Evolutionary conservation across 2,888 invertebrate genomes (phyloP).

Genomic region (Spisula solida): DNA sequence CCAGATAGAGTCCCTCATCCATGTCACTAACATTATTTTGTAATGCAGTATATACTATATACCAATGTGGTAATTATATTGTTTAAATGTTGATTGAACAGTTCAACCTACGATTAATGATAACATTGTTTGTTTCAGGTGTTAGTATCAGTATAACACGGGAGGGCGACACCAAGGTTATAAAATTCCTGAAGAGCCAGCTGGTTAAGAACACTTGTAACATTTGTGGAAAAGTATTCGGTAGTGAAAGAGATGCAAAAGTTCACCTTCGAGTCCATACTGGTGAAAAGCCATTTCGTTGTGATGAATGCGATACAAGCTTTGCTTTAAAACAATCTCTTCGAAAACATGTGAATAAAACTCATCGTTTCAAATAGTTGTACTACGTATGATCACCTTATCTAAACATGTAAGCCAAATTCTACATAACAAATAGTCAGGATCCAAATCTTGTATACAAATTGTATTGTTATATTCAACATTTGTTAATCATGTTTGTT

Average conservation of each 20-base stretch:
- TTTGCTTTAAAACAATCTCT: conserved; percentile 29
- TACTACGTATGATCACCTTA: not conserved
- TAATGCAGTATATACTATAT: too few relatives aligned
- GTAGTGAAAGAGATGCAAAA: conserved; percentile 31
- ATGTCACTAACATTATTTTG: too few relatives aligned
- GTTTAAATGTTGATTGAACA: not conserved
- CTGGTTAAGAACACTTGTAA: conserved; percentile 34
- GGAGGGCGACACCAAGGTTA: not conserved
- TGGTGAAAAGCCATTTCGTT: conserved; percentile 40
- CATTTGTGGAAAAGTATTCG: conserved; percentile 41
- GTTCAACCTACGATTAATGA: conserved; percentile 34
- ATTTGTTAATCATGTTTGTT: too few relatives aligned
- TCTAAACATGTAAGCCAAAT: not conserved
- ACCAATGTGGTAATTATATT: too few relatives aligned
- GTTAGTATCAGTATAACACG: not conserved
- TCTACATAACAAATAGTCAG: not conserved
- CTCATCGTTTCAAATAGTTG: conserved; percentile 1
- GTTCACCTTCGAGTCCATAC: conserved; percentile 34
- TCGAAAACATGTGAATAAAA: not conserved
- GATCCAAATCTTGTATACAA: too few relatives aligned
- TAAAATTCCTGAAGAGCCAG: conserved; percentile 15
- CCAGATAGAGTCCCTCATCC: too few relatives aligned
- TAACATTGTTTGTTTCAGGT: conserved; percentile 39
- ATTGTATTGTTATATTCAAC: too few relatives aligned
- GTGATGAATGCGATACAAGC: conserved; percentile 6